Conservation (phyloP, 2,797 vertebrate species). For the Dermochelys coriacea region DNA sequence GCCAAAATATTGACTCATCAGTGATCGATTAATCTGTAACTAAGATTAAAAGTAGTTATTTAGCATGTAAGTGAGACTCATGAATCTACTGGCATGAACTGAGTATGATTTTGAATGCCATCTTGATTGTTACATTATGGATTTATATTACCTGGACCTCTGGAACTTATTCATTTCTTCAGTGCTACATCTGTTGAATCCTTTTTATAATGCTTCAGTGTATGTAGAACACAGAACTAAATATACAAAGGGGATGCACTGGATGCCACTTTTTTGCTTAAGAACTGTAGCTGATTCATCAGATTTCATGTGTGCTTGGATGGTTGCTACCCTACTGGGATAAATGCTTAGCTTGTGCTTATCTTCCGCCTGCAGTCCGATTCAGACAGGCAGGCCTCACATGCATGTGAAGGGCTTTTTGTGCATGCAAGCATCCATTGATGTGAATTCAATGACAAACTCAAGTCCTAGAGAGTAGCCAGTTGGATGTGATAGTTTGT, state of each 20-base stretch:
- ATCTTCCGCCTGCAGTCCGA: not conserved
- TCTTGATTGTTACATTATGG: not conserved
- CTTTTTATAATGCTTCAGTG: not conserved
- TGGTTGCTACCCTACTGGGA: not conserved
- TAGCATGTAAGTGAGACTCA: not conserved
- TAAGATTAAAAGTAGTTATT: not conserved
- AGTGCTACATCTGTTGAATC: slow-evolving; percentile 42
- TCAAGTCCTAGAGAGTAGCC: not conserved
- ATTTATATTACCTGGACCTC: not conserved
- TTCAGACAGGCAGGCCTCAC: not conserved
- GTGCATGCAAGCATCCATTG: not conserved
- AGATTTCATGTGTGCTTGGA: not conserved
- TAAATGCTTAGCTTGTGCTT: not conserved
- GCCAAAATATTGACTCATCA: not conserved
- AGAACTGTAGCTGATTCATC: not conserved
- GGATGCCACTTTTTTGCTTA: not conserved
- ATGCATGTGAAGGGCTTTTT: not conserved
- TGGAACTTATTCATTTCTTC: slow-evolving; percentile 6
- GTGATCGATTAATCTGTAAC: not conserved
- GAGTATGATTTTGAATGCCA: not conserved
- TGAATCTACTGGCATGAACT: not conserved
- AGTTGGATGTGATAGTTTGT: not conserved
- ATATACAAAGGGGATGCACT: not conserved
- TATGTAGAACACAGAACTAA: not conserved
- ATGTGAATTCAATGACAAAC: not conserved